Conservation (phyloP, 2,797 vertebrate genomes). For the Darevskia nairensis region DNA sequence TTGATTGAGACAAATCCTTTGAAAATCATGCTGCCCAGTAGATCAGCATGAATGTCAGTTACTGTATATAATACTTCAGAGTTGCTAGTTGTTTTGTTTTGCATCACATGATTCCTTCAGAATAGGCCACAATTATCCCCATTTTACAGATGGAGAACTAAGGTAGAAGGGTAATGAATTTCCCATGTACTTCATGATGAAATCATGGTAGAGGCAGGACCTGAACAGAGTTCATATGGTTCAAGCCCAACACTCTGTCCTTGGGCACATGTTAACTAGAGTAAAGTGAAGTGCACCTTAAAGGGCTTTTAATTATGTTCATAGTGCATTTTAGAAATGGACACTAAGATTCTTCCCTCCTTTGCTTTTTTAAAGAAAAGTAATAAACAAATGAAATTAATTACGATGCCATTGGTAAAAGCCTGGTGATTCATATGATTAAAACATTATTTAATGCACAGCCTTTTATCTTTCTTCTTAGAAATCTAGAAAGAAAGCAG, state of each 20-base stretch:
- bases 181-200: not conserved
- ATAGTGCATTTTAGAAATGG: too few species aligned
- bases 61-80: not conserved
- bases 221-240: not conserved
- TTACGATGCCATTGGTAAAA: constrained; percentile 7
- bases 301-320: too few species aligned
- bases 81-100: constrained; percentile 12
- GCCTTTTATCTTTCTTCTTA: constrained; percentile 65
- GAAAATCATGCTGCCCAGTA: constrained; percentile 9
- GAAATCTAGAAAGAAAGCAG: constrained; percentile 85
- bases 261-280: constrained; percentile 30
- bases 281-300: constrained; percentile 6
- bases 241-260: not conserved
- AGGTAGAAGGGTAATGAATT: not conserved
- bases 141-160: constrained; percentile 11
- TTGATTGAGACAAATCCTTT: constrained; percentile 29
- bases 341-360: too few species aligned
- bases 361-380: not conserved
- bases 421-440: constrained; percentile 24
- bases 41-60: not conserved
- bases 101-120: not conserved
- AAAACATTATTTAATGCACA: constrained; percentile 41
- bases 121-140: not conserved
- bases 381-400: not conserved
- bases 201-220: not conserved